These are phyloP conservation scores for Chrysolina haemoptera DNA, from an alignment of 2,888 invertebrate genomes.

Conservation along the genomic window DNA sequence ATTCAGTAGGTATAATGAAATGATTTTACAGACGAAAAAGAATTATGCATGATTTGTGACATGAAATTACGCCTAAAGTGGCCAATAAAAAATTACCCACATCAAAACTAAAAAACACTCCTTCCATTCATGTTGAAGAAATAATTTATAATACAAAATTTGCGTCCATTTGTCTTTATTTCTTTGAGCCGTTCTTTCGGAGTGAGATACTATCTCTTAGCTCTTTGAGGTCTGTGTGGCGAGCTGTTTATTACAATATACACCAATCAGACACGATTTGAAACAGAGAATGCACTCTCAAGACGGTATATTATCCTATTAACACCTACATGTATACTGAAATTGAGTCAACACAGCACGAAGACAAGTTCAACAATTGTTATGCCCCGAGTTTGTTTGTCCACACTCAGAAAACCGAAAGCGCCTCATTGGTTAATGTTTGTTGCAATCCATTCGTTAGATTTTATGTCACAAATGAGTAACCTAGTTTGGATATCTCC, in stretches of 20 bases:
- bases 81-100: constrained; percentile 3
- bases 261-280: constrained; percentile 34
- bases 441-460: no score
- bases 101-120: constrained; percentile 23
- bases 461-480: no score
- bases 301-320: constrained; percentile 56
- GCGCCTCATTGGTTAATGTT: not conserved
- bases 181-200: constrained; percentile 13
- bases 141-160: constrained; percentile 40
- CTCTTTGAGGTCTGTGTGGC: constrained; percentile 13
- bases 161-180: constrained; percentile 41
- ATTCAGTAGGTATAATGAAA: no score
- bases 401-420: not conserved
- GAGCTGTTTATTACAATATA: constrained; percentile 35
- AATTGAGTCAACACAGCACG: constrained; percentile 49
- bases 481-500: no score
- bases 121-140: constrained; percentile 33
- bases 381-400: not conserved
- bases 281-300: constrained; percentile 42
- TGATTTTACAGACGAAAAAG: no score
- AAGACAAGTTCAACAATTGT: constrained; percentile 57
- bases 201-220: constrained; percentile 35
- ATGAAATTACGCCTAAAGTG: not conserved
- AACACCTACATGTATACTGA: constrained; percentile 55
- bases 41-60: not conserved